Conservation (phyloP, 1,140 invertebrate species). For the Daktulosphaira vitifoliae region DNA sequence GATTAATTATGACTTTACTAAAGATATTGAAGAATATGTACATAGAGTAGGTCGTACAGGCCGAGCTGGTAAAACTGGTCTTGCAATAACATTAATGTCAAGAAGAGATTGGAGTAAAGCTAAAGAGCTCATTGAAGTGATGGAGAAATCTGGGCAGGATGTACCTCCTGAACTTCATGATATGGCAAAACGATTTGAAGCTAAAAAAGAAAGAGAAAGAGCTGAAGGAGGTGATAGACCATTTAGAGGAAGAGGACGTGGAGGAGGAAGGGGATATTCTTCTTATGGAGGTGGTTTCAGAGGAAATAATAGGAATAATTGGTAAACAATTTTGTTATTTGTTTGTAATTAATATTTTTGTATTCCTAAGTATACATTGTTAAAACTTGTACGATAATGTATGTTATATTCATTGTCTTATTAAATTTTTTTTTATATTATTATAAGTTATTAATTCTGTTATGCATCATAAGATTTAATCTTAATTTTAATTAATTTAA, state of each 20-base stretch:
- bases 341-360: no score
- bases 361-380: no score
- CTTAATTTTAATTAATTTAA: no score
- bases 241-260: conserved; percentile 41
- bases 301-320: conserved; percentile 8
- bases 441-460: no score
- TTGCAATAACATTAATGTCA: conserved; percentile 71
- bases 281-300: conserved; percentile 8
- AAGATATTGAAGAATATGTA: conserved; percentile 83
- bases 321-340: no score
- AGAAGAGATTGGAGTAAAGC: conserved; percentile 70
- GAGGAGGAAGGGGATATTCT: conserved; percentile 37
- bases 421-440: no score
- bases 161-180: conserved; percentile 60
- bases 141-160: conserved; percentile 65
- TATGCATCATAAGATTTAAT: no score
- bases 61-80: conserved; percentile 72
- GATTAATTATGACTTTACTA: conserved; percentile 86
- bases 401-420: no score
- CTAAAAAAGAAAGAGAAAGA: conserved; percentile 52
- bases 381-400: no score
- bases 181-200: conserved; percentile 61
- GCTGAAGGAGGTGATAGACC: conserved; percentile 40
- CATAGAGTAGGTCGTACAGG: conserved; percentile 92
- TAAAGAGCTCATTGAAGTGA: conserved; percentile 68